Conservation (phyloP, 2,888 invertebrate genomes). For the Acanthosepion lycidas region DNA sequence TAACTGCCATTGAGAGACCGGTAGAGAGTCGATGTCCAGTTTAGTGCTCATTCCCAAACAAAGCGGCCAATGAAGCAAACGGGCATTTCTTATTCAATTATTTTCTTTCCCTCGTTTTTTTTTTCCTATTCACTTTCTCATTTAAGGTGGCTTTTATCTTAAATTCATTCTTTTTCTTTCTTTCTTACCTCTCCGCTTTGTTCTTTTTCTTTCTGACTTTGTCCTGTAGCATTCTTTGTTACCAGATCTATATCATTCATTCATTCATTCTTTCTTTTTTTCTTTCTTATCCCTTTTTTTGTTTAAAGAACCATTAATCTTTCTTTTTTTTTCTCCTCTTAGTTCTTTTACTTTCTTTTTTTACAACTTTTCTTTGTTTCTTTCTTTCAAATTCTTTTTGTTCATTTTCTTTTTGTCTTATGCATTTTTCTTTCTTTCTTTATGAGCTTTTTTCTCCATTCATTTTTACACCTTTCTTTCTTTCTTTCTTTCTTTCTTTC, state of each 20-base stretch:
- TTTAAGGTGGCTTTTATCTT: background rate
- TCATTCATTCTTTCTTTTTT: too few relatives aligned
- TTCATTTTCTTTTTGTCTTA: too few relatives aligned
- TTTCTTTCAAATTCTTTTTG: too few relatives aligned
- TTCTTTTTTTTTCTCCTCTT: background rate
- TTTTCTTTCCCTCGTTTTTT: background rate
- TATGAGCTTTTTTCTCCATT: background rate
- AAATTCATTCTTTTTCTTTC: background rate
- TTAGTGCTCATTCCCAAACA: background rate
- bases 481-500: too few relatives aligned
- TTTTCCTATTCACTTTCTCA: background rate
- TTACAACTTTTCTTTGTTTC: too few relatives aligned
- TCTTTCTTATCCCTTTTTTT: too few relatives aligned
- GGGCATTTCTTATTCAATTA: background rate
- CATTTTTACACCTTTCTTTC: background rate
- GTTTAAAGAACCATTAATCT: too few relatives aligned
- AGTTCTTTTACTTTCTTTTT: background rate
- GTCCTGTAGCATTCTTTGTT: too few relatives aligned
- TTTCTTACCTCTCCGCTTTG: background rate
- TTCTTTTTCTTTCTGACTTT: background rate
- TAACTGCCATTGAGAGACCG: background rate
- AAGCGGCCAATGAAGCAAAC: constrained; percentile 5
- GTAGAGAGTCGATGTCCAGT: background rate
- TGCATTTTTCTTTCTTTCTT: background rate
- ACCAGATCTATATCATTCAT: too few relatives aligned